Evolutionary conservation across 2,113 vertebrate genomes (phyloP), one percentile per base, ranked within the genome.

Genomic region (Circaetus cinerascens): DNA sequence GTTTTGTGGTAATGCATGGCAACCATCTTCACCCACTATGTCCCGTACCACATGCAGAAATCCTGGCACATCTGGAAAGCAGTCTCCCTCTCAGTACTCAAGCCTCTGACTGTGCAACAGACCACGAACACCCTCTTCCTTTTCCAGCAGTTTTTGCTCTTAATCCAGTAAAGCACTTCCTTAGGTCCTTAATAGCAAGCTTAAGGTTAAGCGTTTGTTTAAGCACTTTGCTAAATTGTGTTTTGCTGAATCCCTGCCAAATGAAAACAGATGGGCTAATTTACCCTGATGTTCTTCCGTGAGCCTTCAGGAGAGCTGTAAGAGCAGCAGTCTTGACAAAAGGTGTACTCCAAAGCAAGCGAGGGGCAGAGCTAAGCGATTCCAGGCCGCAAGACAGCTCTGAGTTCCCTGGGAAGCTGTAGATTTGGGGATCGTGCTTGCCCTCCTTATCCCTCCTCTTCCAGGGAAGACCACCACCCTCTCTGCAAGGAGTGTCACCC

Each of bases 161-260:
- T 60, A 64, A 72, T 67, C 69, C 62, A 82, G 48, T 48, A 83
- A 90, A 91, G 43, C 40, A 51, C 56, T 92, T 94, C 64, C 85
- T 80, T 51, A 56, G 75, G 55, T 95, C 46, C 34, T 86, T 84
- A 93, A 83, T 10, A 92, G 68, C 80, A 86, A 93, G 59, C 14
- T 90, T 94, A 71, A 90, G 85, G 85, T 92, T 92, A 93, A 92
- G 34, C 51, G 48, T 88, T 93, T 96, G 78, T 88, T 95, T 78
- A 86, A 95, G 46, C 64, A 71, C 40, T 90, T 77, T 63, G 78
- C 75, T 93, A 59, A 88, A 71, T 50, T 63, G 50, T 82, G 56
- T 76, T 87, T 88, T 88, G 67, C 90, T 92, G 92, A 95, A 81
- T 81, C 51, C 20, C 59, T 92, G 90, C 92, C 88, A 92, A 79